Evolutionary conservation across 2,797 vertebrate genomes (phyloP), one percentile per base, ranked within the genome.

Genomic region (Poeciliopsis infans): DNA sequence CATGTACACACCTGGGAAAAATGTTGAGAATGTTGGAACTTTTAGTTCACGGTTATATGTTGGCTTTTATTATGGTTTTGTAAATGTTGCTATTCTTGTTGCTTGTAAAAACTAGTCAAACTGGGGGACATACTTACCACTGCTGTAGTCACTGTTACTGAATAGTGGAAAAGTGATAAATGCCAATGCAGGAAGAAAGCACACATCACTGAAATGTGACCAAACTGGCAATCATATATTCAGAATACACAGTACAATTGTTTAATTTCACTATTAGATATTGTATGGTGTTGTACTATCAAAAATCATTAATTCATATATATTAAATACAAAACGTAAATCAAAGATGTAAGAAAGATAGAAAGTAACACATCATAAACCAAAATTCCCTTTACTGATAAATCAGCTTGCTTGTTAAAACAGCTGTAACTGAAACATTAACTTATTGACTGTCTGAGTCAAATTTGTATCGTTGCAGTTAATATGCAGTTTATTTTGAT

Each of bases 311-410:
- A 77, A 73, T 87, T 83, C 77, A 69, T 93, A 76, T 47, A 85
- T 87, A 94, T 94, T 94, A 95, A 94, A 95, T 94, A 94, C 94
- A 61, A 93, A 86, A 93, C 75, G 90, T 83, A 91, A 83, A 90
- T 72, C 87, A 66, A 89, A 74, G 86, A 84, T 33, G 74, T 61
- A 78, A 86, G 59, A 80, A 75, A 80, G 75, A 77, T 75, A 85
- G 72, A 86, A 69, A 80, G 71, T 72, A 75, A 87, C 45, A 88
- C 39, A 83, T 72, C 79, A 64, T n/a, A 76, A 46, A 72, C 5
- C 74, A 66, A 80, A 78, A 83, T 66, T 64, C 43, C 20, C 46
- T 85, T 83, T 61, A 31, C 75, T 79, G 46, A 74, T 33, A 45
- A 59, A 70, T 49, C 25, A 64, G 70, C 74, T 71, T 73, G 90